Evolutionary conservation across 1,140 invertebrate species (phyloP), one percentile per base, ranked within the genome.

Genomic region (Listronotus oregonensis): DNA sequence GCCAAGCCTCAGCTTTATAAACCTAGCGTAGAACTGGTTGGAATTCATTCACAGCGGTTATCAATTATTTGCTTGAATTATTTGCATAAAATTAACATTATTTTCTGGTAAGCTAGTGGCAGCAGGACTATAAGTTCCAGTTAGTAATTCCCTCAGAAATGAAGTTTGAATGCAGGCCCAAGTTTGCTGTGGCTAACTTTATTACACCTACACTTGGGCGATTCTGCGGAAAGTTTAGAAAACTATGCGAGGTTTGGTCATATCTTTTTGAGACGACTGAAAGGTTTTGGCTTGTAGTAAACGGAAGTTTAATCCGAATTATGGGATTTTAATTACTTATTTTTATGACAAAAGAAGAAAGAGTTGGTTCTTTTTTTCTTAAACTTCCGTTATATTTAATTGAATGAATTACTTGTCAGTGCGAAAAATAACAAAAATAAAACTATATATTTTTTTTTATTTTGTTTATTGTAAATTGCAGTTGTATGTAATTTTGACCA

Each of bases 51-150:
- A 32, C 54, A 21, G 40, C 54, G 54, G 39, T 56, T 54, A 63
- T 54, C 50, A 63, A 63, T 63, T 54, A 63, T 63, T 12, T 46
- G 60, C 50, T 63, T 63, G 60, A 63, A 54, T 63, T 63, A 63
- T 63, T 54, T 63, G 60, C 60, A 63, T 63, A 54, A 63, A 63
- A 63, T 63, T 63, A 63, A 54, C 60, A 54, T 63, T 63, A 63
- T 52, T 63, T 54, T 54, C 60, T 54, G 34, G 50, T 40, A 63
- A 44, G 52, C 58, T 61, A 60, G 40, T 49, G 46, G 47, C 58
- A 51, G 37, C 46, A 51, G 34, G 47, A 60, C 58, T 39, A 15
- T 44, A 31, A 50, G 58, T 58, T 58, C 43, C 43, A 47, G 43
- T 46, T 47, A 44, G 44, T 49, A 49, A 47, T 47, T 47, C 44